phyloP scores from a whole-genome alignment of 1,140 invertebrate genomes.

The Bombus terrestris region DNA sequence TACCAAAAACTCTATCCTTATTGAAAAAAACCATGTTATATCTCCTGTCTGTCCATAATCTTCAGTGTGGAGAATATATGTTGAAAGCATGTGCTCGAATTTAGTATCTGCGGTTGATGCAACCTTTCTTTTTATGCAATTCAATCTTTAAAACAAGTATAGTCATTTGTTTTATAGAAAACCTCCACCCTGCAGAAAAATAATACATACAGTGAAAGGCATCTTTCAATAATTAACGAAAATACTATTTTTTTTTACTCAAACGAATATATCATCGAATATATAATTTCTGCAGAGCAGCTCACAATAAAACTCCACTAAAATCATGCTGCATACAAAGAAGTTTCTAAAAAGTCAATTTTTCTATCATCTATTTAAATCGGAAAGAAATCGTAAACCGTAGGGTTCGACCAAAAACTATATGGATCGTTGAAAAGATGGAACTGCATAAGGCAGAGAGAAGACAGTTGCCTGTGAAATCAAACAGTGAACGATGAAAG shows the following conservation, averaged over 20 bases:
- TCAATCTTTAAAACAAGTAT: constrained; percentile 68
- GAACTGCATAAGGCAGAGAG: constrained; percentile 52
- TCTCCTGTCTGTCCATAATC: constrained; percentile 54
- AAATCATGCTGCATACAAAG: background rate
- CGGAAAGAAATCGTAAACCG: constrained; percentile 6
- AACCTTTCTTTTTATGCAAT: constrained; percentile 80
- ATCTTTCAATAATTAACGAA: background rate
- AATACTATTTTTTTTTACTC: background rate
- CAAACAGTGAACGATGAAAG: constrained; percentile 7
- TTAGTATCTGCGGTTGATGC: constrained; percentile 76
- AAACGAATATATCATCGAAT: background rate
- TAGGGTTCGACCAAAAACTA: constrained; percentile 25
- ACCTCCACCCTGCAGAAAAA: constrained; percentile 60
- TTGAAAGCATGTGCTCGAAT: constrained; percentile 79
- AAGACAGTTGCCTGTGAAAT: constrained; percentile 28
- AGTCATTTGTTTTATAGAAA: constrained; percentile 17
- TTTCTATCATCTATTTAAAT: background rate
- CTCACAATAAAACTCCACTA: constrained; percentile 62
- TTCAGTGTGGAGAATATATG: constrained; percentile 53
- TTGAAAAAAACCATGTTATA: constrained; percentile 52
- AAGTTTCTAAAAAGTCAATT: background rate
- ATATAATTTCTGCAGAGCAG: constrained; percentile 68
- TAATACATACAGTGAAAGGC: background rate
- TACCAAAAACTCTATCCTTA: constrained; percentile 49
- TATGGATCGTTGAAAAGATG: constrained; percentile 49